Evolutionary conservation across 2,797 vertebrate genomes (phyloP), one percentile per base, ranked within the genome.

Genomic region (Rhabdomys pumilio): DNA sequence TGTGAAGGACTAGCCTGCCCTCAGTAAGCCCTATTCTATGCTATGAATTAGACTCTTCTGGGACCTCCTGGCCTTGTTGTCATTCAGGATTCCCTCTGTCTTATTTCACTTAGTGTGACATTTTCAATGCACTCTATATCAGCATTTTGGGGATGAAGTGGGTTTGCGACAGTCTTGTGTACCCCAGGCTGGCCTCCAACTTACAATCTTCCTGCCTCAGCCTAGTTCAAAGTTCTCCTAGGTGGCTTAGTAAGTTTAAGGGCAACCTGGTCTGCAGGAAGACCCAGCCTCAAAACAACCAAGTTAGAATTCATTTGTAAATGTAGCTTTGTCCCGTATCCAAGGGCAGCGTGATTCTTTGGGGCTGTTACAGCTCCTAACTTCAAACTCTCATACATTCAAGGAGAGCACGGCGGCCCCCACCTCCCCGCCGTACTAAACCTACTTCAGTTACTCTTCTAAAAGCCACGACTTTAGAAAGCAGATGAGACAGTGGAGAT

Each of bases 391-490:
- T 91, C 73, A 89, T 79, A 19, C 4, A 65, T 57, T 80, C 89
- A 57, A 67, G 59, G 47, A 57, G 69, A 34, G n/a, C 63, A 31
- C 65, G 22, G 61, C 10, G 19, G 79, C 77, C 59, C 47, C 72
- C 53, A 77, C 22, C 86, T 81, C 67, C 19, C 41, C 69, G 72
- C 89, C 41, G 11, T 19, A 77, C 3, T 59, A 86, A 96, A 77
- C 83, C 83, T 67, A 38, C 41, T 90, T 96, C n/a, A n/a, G 47
- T 96, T 91, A 79, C 93, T 93, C 72, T 89, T 67, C 76, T 8
- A 93, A 97, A 97, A 97, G 91, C 91, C 80, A 76, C 65, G n/a
- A 53, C 61, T 97, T 92, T 69, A 96, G 96, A 96, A 94, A 86
- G 86, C 63, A 91, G 95, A 90, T 67, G 73, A 94, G 85, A 92